phyloP scores from a whole-genome alignment of 1,140 invertebrate genomes.

The Sycobia sp. region DNA sequence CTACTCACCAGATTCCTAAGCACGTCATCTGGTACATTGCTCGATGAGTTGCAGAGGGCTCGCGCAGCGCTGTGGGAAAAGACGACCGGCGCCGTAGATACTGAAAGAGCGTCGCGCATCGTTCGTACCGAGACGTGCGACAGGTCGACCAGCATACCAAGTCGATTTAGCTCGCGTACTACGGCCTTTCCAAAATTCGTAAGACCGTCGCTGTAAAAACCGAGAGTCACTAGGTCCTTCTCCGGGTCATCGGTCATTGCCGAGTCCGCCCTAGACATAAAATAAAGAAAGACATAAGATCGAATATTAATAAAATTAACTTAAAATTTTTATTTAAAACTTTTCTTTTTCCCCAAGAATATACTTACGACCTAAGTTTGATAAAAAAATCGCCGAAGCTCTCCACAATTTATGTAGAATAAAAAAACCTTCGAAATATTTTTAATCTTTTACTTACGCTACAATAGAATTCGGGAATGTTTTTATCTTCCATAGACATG shows the following conservation, averaged over 20 bases:
- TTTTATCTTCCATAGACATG: no score
- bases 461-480: no score
- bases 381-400: no score
- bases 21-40: conserved; percentile 89
- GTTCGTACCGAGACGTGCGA: conserved; percentile 88
- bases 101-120: conserved; percentile 81
- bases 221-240: conserved; percentile 57
- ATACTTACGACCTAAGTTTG: no score
- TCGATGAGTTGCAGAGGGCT: conserved; percentile 81
- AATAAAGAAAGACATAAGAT: not conserved
- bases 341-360: no score
- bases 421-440: no score
- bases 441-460: no score
- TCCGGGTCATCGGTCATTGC: conserved; percentile 61
- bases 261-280: conserved; percentile 60
- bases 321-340: no score
- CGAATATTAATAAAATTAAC: not conserved
- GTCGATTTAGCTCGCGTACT: conserved; percentile 83
- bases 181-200: conserved; percentile 76
- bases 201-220: conserved; percentile 69
- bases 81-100: conserved; percentile 86
- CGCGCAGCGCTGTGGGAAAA: conserved; percentile 91
- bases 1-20: conserved; percentile 74
- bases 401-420: no score
- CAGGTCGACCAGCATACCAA: conserved; percentile 94